phyloP scores from a whole-genome alignment of 2,888 invertebrate genomes.

The Encarsia formosa region DNA sequence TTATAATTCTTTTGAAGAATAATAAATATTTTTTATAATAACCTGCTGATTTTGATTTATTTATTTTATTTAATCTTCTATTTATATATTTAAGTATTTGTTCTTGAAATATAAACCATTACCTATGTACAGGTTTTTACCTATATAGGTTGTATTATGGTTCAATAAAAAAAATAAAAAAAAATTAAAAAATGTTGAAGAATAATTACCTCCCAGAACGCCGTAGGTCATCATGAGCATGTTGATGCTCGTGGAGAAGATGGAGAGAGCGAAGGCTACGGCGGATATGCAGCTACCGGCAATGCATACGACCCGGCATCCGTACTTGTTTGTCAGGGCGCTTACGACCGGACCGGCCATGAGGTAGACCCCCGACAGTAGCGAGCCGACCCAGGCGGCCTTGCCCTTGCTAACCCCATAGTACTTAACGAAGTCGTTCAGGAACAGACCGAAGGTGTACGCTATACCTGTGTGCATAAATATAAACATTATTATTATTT shows the following conservation, averaged over 20 bases:
- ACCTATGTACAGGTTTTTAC: no score
- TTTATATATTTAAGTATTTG: no score
- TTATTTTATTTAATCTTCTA: no score
- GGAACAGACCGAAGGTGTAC: slow-evolving; percentile 96
- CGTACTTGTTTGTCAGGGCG: slow-evolving; percentile 92
- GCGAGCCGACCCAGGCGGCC: slow-evolving; percentile 90
- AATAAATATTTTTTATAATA: no score
- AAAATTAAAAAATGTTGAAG: no score
- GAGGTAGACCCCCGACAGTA: slow-evolving; percentile 92
- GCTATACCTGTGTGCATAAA: no score
- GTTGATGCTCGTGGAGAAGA: slow-evolving; percentile 81
- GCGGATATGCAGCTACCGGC: slow-evolving; percentile 84
- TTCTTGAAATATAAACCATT: no score
- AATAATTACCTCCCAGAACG: slow-evolving; percentile 73
- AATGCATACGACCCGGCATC: slow-evolving; percentile 90
- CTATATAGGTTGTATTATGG: no score
- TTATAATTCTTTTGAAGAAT: no score
- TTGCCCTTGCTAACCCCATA: slow-evolving; percentile 84
- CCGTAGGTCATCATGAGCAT: slow-evolving; percentile 92
- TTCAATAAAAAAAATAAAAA: no score
- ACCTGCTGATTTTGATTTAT: no score
- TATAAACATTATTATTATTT: no score
- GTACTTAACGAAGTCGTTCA: slow-evolving; percentile 72
- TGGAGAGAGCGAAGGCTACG: slow-evolving; percentile 78
- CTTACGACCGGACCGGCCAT: slow-evolving; percentile 93